Base-by-base conservation (phyloP, 2,797 vertebrate genomes). In the Cheirogaleus major region DNA sequence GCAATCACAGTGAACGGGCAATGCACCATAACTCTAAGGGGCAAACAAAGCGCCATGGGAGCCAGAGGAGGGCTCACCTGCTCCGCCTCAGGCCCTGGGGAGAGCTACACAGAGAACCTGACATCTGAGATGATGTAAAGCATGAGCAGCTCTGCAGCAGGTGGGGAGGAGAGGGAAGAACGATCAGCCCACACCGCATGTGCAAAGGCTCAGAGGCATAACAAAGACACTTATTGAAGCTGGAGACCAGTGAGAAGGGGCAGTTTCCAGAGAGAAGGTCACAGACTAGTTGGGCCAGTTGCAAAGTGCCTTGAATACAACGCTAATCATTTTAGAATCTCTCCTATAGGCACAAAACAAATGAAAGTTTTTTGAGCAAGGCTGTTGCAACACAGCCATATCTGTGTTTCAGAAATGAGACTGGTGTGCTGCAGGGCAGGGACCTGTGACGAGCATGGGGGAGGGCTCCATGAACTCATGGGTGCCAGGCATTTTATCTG, bases 171-270 rank as follows among this genome's bases (percentile, higher is more conserved):
- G 25, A 43, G 18, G 88, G 18, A 48, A 38, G 35, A 82, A 4
- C 0, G 0, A 5, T 13, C 45, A 18, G 18, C 20, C 30, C 17
- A 30, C 52, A 50, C 6, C 43, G 11, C 4, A 13, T 0, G 1
- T 67, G 48, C 79, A 78, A 80, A 76, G 45, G 41, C 41, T 72
- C 81, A 45, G 48, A 41, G 4, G 65, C 4, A 7, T 52, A 57
- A 38, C 32, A 41, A 50, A 43, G 41, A 18, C n/a, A 30, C 23
- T 43, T 10, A 18, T 38, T 23, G 82, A 75, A 32, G 12, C 43
- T 35, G 18, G 18, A 38, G 30, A 38, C 30, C 41, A 85, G 65
- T 30, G 2, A 59, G 15, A 45, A 15, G 14, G 50, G 11, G 9
- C 18, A 8, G n/a, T 6, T 3, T 48, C 32, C 17, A 48, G 41